These are phyloP conservation scores for Bombus impatiens DNA, from an alignment of 1,140 invertebrate genomes.

Conservation along the genomic window DNA sequence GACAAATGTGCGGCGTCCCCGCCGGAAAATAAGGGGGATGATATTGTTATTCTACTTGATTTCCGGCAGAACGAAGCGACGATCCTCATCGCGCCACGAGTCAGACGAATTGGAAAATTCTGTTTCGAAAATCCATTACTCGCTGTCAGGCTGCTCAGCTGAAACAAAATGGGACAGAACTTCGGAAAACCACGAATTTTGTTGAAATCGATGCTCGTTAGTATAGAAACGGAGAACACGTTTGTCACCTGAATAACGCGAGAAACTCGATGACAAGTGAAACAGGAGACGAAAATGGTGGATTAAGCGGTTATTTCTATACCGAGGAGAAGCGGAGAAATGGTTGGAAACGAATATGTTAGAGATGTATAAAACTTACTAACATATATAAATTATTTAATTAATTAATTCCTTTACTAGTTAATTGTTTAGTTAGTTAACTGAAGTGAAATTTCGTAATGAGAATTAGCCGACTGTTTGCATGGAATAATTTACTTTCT, in stretches of 20 bases:
- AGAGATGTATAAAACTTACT: too few relatives aligned
- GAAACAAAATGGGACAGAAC: not conserved
- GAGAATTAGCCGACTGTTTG: too few relatives aligned
- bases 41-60: conserved; percentile 10
- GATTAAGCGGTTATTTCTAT: not conserved
- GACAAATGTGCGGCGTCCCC: not conserved
- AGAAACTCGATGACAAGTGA: not conserved
- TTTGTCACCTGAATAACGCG: not conserved
- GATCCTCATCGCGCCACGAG: not conserved
- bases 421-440: not conserved
- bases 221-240: not conserved
- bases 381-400: too few relatives aligned
- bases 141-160: not conserved
- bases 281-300: not conserved
- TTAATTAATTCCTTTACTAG: too few relatives aligned
- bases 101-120: not conserved
- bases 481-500: not conserved
- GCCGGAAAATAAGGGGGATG: not conserved
- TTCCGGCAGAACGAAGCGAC: not conserved
- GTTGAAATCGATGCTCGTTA: not conserved
- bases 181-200: not conserved
- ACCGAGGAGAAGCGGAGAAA: not conserved
- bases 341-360: too few relatives aligned
- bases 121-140: not conserved
- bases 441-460: not conserved